Evolutionary conservation across 30 jellyfish, hydroid and myxozoan genomes (phyloP).

Genomic region (Euphysa ruthae): DNA sequence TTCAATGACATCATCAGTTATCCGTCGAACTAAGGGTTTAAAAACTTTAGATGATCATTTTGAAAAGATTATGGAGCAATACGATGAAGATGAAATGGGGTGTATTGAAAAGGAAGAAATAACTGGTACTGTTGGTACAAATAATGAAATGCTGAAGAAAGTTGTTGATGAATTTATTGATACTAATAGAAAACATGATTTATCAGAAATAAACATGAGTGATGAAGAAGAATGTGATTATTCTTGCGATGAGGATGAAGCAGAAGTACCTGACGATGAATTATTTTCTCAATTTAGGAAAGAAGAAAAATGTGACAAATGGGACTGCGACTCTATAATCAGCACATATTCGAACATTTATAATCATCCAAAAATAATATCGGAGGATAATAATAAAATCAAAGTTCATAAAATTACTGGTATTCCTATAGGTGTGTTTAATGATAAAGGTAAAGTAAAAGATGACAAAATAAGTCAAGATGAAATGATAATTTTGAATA

Average conservation of each 20-base stretch:
- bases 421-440: conserved; percentile 72
- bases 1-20: conserved; percentile 94
- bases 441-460: conserved; percentile 5
- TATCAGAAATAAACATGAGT: not conserved
- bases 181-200: not conserved
- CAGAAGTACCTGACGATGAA: conserved; percentile 27
- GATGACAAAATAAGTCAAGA: conserved; percentile 8
- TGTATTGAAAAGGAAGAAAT: conserved; percentile 63
- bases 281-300: conserved; percentile 35
- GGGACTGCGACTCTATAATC: conserved; percentile 92
- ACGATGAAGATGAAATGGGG: conserved; percentile 84
- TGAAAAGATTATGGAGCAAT: conserved; percentile 78
- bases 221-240: conserved; percentile 7
- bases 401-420: conserved; percentile 45
- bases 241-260: conserved; percentile 2
- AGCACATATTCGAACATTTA: conserved; percentile 81
- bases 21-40: conserved; percentile 69
- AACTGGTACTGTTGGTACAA: conserved; percentile 14
- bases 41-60: conserved; percentile 55
- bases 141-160: conserved; percentile 33
- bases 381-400: conserved; percentile 35
- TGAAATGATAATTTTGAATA: not conserved
- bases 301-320: conserved; percentile 43
- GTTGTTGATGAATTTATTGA: conserved; percentile 55
- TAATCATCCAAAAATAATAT: conserved; percentile 70